These are phyloP conservation scores for Xyrichtys novacula DNA, from an alignment of 2,797 vertebrate genomes.

Conservation along the genomic window DNA sequence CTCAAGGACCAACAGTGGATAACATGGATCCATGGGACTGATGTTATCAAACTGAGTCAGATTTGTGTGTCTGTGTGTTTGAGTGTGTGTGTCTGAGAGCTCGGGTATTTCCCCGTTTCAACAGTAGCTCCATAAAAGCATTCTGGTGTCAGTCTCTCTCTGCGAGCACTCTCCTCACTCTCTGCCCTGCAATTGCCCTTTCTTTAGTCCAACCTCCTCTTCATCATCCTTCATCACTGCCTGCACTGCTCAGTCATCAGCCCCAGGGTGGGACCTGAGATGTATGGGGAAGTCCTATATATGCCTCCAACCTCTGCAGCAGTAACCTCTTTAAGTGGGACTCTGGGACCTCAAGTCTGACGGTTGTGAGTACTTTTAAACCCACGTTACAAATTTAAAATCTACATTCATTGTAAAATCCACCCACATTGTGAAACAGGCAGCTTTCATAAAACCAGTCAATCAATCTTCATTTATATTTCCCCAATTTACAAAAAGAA, in stretches of 20 bases:
- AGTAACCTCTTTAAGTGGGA: too few relatives aligned
- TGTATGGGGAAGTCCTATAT: constrained; percentile 12
- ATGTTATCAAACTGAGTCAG: neutral
- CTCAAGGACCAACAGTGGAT: constrained; percentile 33
- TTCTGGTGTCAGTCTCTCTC: constrained; percentile 17
- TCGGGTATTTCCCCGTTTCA: constrained; percentile 4
- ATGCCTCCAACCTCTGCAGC: constrained; percentile 1
- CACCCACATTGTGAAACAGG: too few relatives aligned
- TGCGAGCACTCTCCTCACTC: neutral
- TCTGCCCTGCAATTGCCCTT: constrained; percentile 21
- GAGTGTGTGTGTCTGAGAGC: constrained; percentile 1
- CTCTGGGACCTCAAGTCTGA: too few relatives aligned
- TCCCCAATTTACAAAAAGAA: too few relatives aligned
- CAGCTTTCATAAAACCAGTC: too few relatives aligned
- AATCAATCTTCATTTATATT: too few relatives aligned
- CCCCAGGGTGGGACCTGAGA: constrained; percentile 8
- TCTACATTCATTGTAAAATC: too few relatives aligned
- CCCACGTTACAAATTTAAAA: too few relatives aligned
- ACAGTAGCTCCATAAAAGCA: constrained; percentile 29
- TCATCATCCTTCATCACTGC: neutral
- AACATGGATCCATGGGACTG: constrained; percentile 20
- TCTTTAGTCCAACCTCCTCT: neutral
- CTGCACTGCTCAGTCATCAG: neutral
- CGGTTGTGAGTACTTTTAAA: too few relatives aligned
- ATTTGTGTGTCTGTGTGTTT: neutral